A percentile compares a stretch with the other conserved stretches of the same genome.
Evolutionary conservation across 2,113 vertebrate species (phyloP).

Genomic region (Sporophila hypoxantha): DNA sequence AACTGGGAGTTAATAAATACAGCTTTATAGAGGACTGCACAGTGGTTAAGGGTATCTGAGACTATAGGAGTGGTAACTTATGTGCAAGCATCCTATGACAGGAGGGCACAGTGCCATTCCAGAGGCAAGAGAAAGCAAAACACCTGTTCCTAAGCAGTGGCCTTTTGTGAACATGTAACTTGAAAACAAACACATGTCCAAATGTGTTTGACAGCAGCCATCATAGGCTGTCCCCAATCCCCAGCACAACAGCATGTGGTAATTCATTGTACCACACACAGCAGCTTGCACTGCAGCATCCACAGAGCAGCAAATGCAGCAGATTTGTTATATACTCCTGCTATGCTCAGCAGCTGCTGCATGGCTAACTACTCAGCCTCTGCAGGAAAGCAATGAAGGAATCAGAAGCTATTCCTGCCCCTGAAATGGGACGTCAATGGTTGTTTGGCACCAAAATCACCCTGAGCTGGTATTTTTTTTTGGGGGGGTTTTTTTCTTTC

Average conservation of each 20-base stretch:
- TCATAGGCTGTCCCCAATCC: neutral
- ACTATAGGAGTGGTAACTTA: neutral
- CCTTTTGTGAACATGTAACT: neutral
- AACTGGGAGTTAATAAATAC: neutral
- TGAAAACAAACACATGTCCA: neutral
- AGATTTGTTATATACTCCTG: neutral
- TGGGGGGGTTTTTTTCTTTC: neutral
- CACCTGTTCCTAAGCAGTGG: neutral
- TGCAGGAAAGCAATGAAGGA: neutral
- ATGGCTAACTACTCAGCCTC: neutral
- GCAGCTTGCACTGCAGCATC: neutral
- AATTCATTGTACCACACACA: fast-evolving
- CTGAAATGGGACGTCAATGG: neutral
- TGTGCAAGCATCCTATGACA: neutral
- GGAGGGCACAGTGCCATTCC: neutral
- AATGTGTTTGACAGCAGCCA: neutral
- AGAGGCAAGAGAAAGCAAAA: neutral
- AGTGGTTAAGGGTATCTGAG: neutral
- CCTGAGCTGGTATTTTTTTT: neutral
- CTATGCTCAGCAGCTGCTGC: fast-evolving
- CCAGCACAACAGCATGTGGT: fast-evolving
- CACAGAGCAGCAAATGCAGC: neutral
- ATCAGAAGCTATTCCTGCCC: neutral
- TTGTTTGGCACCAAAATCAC: neutral
- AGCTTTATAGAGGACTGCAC: neutral